A percentile compares a stretch with the other conserved stretches of the same genome.
These are phyloP conservation scores for Rhadina sibilatrix DNA, from an alignment of 2,113 vertebrate genomes.

Conservation along the genomic window DNA sequence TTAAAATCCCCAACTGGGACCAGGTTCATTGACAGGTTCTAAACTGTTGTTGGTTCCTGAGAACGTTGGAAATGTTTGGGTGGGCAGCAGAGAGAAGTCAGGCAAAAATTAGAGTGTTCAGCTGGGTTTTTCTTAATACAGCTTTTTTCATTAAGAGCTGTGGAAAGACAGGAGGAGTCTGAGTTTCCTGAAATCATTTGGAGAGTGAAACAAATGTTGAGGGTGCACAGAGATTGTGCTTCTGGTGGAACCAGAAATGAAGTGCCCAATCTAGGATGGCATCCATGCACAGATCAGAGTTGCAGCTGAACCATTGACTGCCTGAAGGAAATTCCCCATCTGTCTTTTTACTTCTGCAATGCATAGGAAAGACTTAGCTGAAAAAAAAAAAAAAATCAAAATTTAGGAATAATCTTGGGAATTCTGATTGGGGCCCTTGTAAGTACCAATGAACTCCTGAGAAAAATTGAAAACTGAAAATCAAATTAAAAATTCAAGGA, in stretches of 20 bases:
- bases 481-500: neutral
- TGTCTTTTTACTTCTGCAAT: neutral
- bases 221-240: neutral
- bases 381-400: neutral
- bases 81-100: neutral
- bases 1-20: neutral
- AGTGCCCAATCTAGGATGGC: neutral
- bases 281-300: accelerated
- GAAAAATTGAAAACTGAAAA: neutral
- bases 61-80: neutral
- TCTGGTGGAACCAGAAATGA: neutral
- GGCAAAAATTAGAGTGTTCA: neutral
- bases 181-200: neutral
- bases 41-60: neutral
- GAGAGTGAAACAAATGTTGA: neutral
- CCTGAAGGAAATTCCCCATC: neutral
- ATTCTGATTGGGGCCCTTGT: neutral
- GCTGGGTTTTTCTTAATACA: neutral
- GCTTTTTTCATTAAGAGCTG: neutral
- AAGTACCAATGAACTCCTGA: neutral
- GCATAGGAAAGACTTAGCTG: neutral
- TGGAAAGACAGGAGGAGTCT: neutral
- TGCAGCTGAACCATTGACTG: neutral
- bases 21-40: neutral
- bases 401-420: neutral